A percentile compares a stretch with the other conserved stretches of the same genome.
These are phyloP conservation scores for Sphaerodactylus townsendi DNA, from an alignment of 2,113 vertebrate genomes.

Conservation along the genomic window DNA sequence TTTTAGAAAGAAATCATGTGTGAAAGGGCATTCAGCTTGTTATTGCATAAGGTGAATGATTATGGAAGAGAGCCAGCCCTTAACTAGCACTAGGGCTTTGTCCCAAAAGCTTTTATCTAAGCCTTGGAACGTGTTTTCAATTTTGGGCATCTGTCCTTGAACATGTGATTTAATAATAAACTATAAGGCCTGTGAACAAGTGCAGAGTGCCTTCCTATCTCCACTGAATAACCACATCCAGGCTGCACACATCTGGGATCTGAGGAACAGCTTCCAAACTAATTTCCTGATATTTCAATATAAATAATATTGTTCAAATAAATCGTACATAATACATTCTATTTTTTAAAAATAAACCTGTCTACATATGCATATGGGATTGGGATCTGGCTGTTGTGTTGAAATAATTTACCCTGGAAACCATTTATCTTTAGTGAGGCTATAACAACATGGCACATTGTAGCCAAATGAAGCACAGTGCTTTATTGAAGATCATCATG, in stretches of 20 bases:
- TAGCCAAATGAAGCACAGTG: not conserved
- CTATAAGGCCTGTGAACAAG: not conserved
- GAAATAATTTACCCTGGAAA: not conserved
- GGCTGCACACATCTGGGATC: not conserved
- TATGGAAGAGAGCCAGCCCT: not conserved
- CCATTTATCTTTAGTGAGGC: not conserved
- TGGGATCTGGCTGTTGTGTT: not conserved
- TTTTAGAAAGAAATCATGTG: not conserved
- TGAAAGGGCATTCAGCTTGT: not conserved
- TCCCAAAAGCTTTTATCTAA: not conserved
- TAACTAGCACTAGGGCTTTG: not conserved
- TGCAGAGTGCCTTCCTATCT: not conserved
- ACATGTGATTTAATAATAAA: not conserved
- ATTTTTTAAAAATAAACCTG: not conserved
- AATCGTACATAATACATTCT: not conserved
- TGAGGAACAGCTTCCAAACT: not conserved
- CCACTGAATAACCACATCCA: not conserved
- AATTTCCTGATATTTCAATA: constrained; percentile 1
- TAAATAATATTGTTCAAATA: not conserved
- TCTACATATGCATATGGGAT: not conserved
- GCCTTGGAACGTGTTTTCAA: not conserved
- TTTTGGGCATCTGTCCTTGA: not conserved
- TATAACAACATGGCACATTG: not conserved
- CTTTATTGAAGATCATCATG: not conserved
- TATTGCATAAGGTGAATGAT: not conserved